A percentile compares a stretch with the other conserved stretches of the same genome.
Conservation (phyloP, 2,888 invertebrate species). For the Griposia aprilina region DNA sequence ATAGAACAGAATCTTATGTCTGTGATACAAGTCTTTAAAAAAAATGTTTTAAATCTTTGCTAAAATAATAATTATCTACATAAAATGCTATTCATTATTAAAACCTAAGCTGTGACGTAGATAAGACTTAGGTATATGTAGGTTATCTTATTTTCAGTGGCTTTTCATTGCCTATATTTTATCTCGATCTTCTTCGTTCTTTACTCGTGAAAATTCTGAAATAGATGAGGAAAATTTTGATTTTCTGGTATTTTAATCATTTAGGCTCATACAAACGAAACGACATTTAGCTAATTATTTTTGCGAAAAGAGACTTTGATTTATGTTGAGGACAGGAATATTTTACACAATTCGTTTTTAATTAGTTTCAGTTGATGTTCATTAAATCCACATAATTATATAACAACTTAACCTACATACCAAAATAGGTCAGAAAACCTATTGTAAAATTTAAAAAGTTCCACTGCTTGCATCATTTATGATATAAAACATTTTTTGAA, state of each 20-base stretch:
- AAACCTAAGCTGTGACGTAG: neutral
- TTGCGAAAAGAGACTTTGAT: neutral
- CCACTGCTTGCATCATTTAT: slow-evolving; percentile 33
- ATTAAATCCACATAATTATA: neutral
- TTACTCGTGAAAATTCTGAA: neutral
- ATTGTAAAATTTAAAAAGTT: slow-evolving; percentile 6
- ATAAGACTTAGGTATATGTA: neutral
- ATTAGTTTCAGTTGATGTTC: neutral
- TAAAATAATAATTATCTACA: neutral
- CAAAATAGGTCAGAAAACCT: neutral
- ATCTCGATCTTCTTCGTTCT: neutral
- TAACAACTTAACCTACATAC: neutral
- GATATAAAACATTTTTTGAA: slow-evolving; percentile 37
- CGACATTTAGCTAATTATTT: neutral
- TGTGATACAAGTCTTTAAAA: neutral
- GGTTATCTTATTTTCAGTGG: slow-evolving; percentile 1
- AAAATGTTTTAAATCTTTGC: neutral
- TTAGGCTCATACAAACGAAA: neutral
- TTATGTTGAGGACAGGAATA: neutral
- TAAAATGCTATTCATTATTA: too few species aligned
- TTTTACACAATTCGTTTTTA: neutral
- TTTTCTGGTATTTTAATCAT: slow-evolving; percentile 1
- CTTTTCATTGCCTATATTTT: neutral
- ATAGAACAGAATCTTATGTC: neutral
- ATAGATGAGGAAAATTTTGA: neutral